These are phyloP conservation scores for Psophia crepitans DNA, from an alignment of 2,113 vertebrate species.

Conservation along the genomic window DNA sequence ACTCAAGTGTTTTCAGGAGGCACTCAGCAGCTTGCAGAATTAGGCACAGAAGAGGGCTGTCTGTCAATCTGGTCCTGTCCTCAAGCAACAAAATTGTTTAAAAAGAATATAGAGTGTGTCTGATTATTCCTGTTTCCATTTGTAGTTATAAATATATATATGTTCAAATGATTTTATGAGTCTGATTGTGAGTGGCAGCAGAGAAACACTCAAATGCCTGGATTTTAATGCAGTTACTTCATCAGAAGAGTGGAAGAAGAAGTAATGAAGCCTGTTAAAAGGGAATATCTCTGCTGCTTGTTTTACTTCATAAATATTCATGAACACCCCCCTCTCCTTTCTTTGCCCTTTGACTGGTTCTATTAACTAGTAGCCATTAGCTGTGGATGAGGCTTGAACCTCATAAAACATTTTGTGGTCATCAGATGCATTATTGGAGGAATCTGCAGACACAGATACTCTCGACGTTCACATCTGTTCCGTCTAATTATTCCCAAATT, in stretches of 20 bases:
- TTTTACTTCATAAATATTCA: constrained; percentile 66
- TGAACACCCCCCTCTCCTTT: constrained; percentile 7
- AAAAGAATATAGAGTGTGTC: not conserved
- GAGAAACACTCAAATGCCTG: constrained; percentile 12
- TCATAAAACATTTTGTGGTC: constrained; percentile 56
- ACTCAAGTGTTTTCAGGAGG: not conserved
- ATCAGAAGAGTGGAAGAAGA: constrained; percentile 15
- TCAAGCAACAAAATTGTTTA: not conserved
- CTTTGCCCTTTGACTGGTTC: constrained; percentile 63
- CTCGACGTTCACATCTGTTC: constrained; percentile 56
- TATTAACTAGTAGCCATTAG: constrained; percentile 65
- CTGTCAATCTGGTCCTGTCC: not conserved
- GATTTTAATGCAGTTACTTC: constrained; percentile 47
- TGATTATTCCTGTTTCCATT: not conserved
- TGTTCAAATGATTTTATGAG: constrained; percentile 41
- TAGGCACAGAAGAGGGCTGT: not conserved
- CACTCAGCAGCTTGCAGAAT: not conserved
- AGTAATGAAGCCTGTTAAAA: constrained; percentile 49
- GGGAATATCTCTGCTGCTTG: not conserved
- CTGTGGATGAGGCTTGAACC: constrained; percentile 56
- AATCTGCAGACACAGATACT: constrained; percentile 38
- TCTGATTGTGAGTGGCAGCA: constrained; percentile 48
- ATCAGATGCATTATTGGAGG: constrained; percentile 46
- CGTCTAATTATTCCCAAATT: constrained; percentile 22
- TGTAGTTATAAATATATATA: not conserved